These are phyloP conservation scores for Caenorhabditis briggsae DNA, from an alignment of 1,140 invertebrate genomes.

Conservation along the genomic window DNA sequence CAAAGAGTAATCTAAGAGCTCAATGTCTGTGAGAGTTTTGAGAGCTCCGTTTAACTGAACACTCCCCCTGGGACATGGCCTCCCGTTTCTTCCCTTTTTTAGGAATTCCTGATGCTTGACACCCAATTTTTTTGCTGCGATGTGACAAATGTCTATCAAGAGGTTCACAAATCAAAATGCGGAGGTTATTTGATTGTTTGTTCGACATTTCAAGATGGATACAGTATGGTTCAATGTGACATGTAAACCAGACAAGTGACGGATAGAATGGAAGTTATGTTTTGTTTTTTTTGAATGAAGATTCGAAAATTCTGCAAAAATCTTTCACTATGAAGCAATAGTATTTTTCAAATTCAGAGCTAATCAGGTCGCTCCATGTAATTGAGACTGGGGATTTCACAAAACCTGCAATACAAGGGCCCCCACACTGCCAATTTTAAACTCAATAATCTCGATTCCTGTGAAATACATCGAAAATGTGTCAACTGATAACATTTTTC, in stretches of 20 bases:
- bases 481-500: too few species aligned
- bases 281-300: too few species aligned
- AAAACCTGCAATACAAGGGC: too few species aligned
- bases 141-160: conserved; percentile 37
- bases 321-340: too few species aligned
- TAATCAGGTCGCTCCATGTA: too few species aligned
- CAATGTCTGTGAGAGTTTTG: conserved; percentile 23
- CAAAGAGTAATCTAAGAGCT: conserved; percentile 17
- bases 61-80: neutral
- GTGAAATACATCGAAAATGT: too few species aligned
- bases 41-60: neutral
- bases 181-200: neutral
- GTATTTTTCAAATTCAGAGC: too few species aligned
- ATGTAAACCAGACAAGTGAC: neutral
- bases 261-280: too few species aligned
- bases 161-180: conserved; percentile 31
- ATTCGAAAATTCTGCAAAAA: too few species aligned
- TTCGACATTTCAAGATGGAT: neutral
- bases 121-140: conserved; percentile 13
- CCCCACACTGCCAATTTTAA: too few species aligned
- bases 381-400: too few species aligned
- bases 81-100: neutral
- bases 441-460: too few species aligned
- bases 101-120: conserved; percentile 38
- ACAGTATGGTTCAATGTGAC: neutral